A percentile compares a stretch with the other conserved stretches of the same genome.
These are phyloP conservation scores for Luperina nickerlii DNA, from an alignment of 2,888 invertebrate species.

Conservation along the genomic window DNA sequence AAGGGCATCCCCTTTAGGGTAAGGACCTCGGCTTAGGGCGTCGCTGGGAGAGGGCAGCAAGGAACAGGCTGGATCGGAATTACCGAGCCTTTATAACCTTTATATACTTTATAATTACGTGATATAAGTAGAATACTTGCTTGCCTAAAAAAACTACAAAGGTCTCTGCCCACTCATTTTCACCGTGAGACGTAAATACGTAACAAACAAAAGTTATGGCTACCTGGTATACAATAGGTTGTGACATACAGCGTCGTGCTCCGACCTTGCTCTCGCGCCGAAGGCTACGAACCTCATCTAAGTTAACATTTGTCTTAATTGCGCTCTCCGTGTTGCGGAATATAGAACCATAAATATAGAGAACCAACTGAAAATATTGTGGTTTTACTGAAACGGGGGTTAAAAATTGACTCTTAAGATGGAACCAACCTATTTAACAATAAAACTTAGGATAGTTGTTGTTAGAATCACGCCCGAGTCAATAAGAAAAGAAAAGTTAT, in stretches of 20 bases:
- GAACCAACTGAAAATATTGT: background rate
- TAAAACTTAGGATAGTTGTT: background rate
- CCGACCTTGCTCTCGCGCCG: slow-evolving; percentile 78
- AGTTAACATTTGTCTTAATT: slow-evolving; percentile 61
- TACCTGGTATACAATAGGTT: slow-evolving; percentile 66
- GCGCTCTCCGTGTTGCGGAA: slow-evolving; percentile 1
- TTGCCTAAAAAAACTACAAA: slow-evolving; percentile 22
- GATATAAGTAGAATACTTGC: background rate
- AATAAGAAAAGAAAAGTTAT: background rate
- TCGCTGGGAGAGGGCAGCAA: too few relatives aligned
- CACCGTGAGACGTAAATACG: slow-evolving; percentile 31
- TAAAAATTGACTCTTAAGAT: background rate
- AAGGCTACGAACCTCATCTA: slow-evolving; percentile 76
- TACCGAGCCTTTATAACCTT: background rate
- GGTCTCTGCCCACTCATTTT: slow-evolving; percentile 26
- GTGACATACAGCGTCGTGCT: slow-evolving; percentile 71
- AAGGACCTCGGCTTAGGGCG: too few relatives aligned
- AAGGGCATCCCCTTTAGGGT: too few relatives aligned
- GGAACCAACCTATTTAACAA: background rate
- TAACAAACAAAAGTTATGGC: slow-evolving; percentile 45
- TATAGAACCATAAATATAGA: background rate
- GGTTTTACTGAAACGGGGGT: too few relatives aligned
- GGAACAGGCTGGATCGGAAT: too few relatives aligned
- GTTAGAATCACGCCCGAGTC: background rate
- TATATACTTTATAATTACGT: slow-evolving; percentile 5